Evolutionary conservation across 2,113 vertebrate genomes (phyloP), one percentile per base, ranked within the genome.

Genomic region (Prinia subflava): DNA sequence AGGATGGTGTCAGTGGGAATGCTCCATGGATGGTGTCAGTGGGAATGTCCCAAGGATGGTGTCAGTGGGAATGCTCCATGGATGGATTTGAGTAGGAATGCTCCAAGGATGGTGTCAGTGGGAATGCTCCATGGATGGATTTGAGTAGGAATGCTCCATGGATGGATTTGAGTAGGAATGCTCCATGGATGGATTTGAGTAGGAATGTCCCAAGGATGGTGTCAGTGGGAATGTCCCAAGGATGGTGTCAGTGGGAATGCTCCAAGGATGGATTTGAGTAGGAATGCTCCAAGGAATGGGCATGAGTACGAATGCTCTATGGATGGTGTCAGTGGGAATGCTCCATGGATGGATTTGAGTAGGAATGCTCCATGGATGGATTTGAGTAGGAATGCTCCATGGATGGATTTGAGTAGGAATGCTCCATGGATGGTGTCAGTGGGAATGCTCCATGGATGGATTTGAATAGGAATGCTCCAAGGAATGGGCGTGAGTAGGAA

Each of bases 241-340:
- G 56, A 10, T 35, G 33, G 56, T 6, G 6, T 57, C 56, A 35
- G 23, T 24, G 5, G 64, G 64, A n/a, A n/a, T 15, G 15, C 22
- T 10, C 44, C 4, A 1, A n/a, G 22, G 22, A 31, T 28, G 28
- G 18, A 23, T 5, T 1, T 65, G 30, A 33, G 30, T 1, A 2
- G 30, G 20, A 64, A 64, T 23, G 44, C 8, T 6, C 23, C 6
- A 2, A 14, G 65, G 33, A 11, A 4, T 27, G 17, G n/a, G 7
- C 4, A 10, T 21, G 27, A 15, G 18, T 3, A 10, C 27, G 60
- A 30, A 22, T 15, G 13, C 9, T 6, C 27, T 12, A 2, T 21
- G 60, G 60, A 21, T 19, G 39, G 19, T 4, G 12, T 56, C 37
- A 21, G 18, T 7, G 7, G 60, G 62, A 22, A 22, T 11, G 28